Conservation (phyloP, 2,888 invertebrate species). For the Catocala fraxini region DNA sequence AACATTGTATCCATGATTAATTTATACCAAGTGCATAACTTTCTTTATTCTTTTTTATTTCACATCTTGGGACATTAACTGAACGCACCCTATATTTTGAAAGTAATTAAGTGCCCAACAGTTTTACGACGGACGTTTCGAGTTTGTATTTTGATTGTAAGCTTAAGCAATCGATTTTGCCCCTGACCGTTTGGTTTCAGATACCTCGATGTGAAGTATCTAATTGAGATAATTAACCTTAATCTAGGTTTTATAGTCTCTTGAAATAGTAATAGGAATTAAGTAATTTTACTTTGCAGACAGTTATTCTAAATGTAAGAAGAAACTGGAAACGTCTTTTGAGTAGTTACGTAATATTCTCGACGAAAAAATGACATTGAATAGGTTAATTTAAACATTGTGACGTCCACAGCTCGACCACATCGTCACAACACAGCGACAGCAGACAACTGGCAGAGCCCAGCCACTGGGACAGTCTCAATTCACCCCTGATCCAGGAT, state of each 20-base stretch:
- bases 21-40: too few relatives aligned
- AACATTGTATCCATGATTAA: constrained; percentile 4
- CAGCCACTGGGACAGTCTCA: constrained; percentile 94
- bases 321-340: constrained; percentile 34
- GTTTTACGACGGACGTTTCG: too few relatives aligned
- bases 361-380: constrained; percentile 13
- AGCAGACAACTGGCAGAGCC: constrained; percentile 88
- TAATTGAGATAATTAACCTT: too few relatives aligned
- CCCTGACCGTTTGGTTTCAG: too few relatives aligned
- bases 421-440: constrained; percentile 89
- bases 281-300: too few relatives aligned
- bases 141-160: too few relatives aligned
- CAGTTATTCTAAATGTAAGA: not conserved
- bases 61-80: not conserved
- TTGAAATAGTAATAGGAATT: too few relatives aligned
- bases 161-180: too few relatives aligned
- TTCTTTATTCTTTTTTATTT: too few relatives aligned
- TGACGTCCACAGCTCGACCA: constrained; percentile 87
- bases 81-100: not conserved
- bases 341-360: constrained; percentile 30
- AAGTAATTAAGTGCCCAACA: too few relatives aligned
- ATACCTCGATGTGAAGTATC: too few relatives aligned
- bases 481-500: constrained; percentile 97
- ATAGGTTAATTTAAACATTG: constrained; percentile 36
- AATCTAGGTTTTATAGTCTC: too few relatives aligned